phyloP scores from a whole-genome alignment of 2,888 invertebrate species.

The Dasypogon diadema region DNA sequence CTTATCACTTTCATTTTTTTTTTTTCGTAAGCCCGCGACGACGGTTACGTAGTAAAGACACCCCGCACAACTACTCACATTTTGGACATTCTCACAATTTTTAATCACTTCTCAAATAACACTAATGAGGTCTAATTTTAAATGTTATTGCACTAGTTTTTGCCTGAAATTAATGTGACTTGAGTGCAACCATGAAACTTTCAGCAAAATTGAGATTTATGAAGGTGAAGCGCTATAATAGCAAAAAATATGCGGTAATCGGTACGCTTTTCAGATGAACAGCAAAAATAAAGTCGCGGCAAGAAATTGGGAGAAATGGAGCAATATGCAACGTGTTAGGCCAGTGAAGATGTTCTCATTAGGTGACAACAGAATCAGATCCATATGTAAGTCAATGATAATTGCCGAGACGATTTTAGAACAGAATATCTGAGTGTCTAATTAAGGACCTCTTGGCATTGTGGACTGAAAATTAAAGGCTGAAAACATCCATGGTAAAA shows the following conservation, averaged over 20 bases:
- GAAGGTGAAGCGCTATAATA: neutral
- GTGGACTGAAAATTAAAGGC: too few relatives aligned
- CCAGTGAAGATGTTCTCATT: too few relatives aligned
- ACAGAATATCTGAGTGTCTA: too few relatives aligned
- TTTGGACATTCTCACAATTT: neutral
- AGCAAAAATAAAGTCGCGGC: neutral
- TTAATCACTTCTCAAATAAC: constrained; percentile 34
- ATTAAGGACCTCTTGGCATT: too few relatives aligned
- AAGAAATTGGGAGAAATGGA: too few relatives aligned
- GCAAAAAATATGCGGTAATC: neutral
- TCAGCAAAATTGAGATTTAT: constrained; percentile 28
- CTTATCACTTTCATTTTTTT: constrained; percentile 10
- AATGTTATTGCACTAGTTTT: constrained; percentile 41
- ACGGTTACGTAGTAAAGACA: neutral
- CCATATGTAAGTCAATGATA: too few relatives aligned
- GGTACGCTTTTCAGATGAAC: neutral
- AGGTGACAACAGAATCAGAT: too few relatives aligned
- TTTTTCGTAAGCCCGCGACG: neutral
- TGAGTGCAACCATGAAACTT: constrained; percentile 32
- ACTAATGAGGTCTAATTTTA: constrained; percentile 34
- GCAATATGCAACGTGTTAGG: too few relatives aligned
- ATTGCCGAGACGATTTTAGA: too few relatives aligned
- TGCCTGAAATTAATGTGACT: constrained; percentile 22
- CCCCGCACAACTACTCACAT: neutral
- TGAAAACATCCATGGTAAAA: too few relatives aligned